Conservation (phyloP, 1,140 invertebrate genomes). For the Drosophila kikkawai region DNA sequence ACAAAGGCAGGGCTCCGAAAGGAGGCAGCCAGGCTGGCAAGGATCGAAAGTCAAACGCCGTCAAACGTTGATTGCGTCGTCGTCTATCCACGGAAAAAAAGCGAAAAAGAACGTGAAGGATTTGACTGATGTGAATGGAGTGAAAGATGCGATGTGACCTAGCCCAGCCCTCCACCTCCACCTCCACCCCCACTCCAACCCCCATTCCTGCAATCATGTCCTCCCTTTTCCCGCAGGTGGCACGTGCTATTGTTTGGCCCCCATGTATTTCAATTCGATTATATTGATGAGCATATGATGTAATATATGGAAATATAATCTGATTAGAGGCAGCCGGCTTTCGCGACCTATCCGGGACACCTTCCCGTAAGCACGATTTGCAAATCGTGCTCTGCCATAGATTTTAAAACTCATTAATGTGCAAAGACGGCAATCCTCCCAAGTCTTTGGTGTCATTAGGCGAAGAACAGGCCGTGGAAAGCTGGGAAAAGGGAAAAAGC, state of each 20-base stretch:
- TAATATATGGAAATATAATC: slow-evolving; percentile 76
- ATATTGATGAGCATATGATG: slow-evolving; percentile 62
- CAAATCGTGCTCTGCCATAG: slow-evolving; percentile 31
- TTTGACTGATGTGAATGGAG: slow-evolving; percentile 57
- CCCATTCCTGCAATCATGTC: background rate
- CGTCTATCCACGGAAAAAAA: slow-evolving; percentile 43
- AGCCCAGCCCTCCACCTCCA: slow-evolving; percentile 3
- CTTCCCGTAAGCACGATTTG: background rate
- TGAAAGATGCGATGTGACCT: slow-evolving; percentile 58
- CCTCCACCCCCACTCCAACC: background rate
- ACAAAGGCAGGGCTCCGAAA: slow-evolving; percentile 54
- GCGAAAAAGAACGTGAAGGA: slow-evolving; percentile 42
- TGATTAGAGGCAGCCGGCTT: slow-evolving; percentile 41
- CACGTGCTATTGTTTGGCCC: slow-evolving; percentile 52
- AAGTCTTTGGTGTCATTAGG: slow-evolving; percentile 43
- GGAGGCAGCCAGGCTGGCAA: slow-evolving; percentile 39
- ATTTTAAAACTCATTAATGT: slow-evolving; percentile 66
- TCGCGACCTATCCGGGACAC: slow-evolving; percentile 5
- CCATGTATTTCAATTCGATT: slow-evolving; percentile 59
- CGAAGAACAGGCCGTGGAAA: background rate
- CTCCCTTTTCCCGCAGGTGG: slow-evolving; percentile 13
- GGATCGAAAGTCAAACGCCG: slow-evolving; percentile 72
- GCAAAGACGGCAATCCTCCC: slow-evolving; percentile 27
- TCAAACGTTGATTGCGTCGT: slow-evolving; percentile 75
- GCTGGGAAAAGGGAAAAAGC: background rate